These are phyloP conservation scores for Phaethon lepturus DNA, from an alignment of 2,113 vertebrate genomes.

Conservation along the genomic window DNA sequence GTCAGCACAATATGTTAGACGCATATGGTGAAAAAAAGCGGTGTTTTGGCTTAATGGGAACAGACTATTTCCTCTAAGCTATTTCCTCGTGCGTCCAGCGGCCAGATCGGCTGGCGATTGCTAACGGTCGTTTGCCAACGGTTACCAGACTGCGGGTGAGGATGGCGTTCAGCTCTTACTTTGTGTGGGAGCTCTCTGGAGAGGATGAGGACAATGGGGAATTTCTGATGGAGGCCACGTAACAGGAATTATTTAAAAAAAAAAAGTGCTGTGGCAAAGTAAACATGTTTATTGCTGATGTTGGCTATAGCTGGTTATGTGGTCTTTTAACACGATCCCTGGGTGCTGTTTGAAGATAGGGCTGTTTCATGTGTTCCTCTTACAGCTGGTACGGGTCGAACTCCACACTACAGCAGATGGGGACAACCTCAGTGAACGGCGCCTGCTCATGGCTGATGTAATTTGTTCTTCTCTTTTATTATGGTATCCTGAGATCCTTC, in stretches of 20 bases:
- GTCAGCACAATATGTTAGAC: neutral
- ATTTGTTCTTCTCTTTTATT: neutral
- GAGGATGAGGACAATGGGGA: neutral
- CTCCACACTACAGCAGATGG: neutral
- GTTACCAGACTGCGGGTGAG: neutral
- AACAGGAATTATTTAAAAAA: neutral
- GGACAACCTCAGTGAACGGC: neutral
- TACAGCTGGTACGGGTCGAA: neutral
- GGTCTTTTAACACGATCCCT: neutral
- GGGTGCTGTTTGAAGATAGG: neutral
- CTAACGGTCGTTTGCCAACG: fast-evolving
- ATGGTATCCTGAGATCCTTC: neutral
- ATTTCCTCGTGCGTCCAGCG: neutral
- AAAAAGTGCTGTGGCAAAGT: neutral
- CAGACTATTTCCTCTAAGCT: neutral
- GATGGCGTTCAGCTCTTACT: neutral
- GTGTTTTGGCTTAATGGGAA: neutral
- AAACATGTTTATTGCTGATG: neutral
- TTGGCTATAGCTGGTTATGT: neutral
- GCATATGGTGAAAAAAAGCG: neutral
- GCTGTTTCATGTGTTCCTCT: neutral
- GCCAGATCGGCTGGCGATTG: neutral
- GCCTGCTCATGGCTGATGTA: neutral
- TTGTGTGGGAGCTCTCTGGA: neutral
- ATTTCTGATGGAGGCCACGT: neutral